Evolutionary conservation across 2,797 vertebrate genomes (phyloP).

Genomic region (Anniella stebbinsi): DNA sequence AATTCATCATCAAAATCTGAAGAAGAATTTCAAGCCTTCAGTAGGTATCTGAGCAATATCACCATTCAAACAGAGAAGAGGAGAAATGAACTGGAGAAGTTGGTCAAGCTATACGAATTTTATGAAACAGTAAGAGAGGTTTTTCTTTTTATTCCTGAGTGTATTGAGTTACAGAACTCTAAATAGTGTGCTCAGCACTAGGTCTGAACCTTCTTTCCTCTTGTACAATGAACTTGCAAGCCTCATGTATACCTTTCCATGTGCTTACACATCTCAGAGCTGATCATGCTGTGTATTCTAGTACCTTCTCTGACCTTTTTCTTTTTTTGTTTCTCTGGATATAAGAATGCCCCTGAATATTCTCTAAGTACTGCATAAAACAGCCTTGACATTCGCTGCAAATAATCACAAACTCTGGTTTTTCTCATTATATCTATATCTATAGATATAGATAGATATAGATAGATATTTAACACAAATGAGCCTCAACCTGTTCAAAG

Average conservation of each 20-base stretch:
- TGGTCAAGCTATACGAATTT: constrained; percentile 84
- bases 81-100: constrained; percentile 78
- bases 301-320: not conserved
- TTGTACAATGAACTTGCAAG: not conserved
- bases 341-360: not conserved
- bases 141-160: not conserved
- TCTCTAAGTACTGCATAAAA: not conserved
- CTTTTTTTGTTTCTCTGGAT: not conserved
- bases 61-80: constrained; percentile 76
- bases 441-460: too few relatives aligned
- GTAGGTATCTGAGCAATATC: constrained; percentile 78
- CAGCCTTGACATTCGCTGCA: not conserved
- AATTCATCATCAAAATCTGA: constrained; percentile 56
- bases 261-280: not conserved
- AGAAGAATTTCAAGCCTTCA: constrained; percentile 69
- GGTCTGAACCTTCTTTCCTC: not conserved
- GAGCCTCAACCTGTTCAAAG: not conserved
- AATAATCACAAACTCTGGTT: not conserved
- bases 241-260: not conserved
- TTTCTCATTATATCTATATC: not conserved
- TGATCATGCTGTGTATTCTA: not conserved
- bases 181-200: not conserved
- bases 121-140: constrained; percentile 80
- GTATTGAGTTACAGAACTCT: not conserved
- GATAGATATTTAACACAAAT: not conserved